phyloP scores from a whole-genome alignment of 2,888 invertebrate species.

The Cenopis cana region DNA sequence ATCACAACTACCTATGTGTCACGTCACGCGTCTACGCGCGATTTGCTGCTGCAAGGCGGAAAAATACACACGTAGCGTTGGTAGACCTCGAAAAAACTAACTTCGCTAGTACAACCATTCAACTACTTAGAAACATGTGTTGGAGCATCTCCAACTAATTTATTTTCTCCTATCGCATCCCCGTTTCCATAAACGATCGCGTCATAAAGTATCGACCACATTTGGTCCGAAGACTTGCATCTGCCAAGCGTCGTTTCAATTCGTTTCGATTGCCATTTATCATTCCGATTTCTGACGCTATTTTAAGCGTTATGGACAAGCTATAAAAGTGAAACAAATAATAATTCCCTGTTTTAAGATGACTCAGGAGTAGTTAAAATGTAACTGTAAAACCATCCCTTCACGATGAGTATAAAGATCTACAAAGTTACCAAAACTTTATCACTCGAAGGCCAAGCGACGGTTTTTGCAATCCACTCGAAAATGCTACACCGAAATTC shows the following conservation, averaged over 20 bases:
- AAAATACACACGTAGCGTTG: no score
- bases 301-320: not conserved
- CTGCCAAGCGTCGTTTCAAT: slow-evolving; percentile 22
- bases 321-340: not conserved
- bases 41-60: no score
- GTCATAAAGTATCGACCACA: slow-evolving; percentile 34
- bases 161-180: slow-evolving; percentile 33
- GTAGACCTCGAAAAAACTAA: not conserved
- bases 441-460: not conserved
- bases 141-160: slow-evolving; percentile 48
- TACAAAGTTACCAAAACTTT: not conserved
- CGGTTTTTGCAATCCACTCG: not conserved
- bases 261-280: slow-evolving; percentile 15
- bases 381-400: not conserved
- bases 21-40: no score
- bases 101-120: slow-evolving; percentile 1
- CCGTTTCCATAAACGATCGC: slow-evolving; percentile 35
- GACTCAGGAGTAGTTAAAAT: not conserved
- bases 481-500: not conserved
- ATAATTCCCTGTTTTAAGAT: not conserved
- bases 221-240: slow-evolving; percentile 17
- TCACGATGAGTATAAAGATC: no score
- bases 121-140: slow-evolving; percentile 33
- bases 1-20: no score
- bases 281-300: not conserved